These are phyloP conservation scores for Brienomyrus longianalis DNA, from an alignment of 2,113 vertebrate genomes.

Conservation along the genomic window DNA sequence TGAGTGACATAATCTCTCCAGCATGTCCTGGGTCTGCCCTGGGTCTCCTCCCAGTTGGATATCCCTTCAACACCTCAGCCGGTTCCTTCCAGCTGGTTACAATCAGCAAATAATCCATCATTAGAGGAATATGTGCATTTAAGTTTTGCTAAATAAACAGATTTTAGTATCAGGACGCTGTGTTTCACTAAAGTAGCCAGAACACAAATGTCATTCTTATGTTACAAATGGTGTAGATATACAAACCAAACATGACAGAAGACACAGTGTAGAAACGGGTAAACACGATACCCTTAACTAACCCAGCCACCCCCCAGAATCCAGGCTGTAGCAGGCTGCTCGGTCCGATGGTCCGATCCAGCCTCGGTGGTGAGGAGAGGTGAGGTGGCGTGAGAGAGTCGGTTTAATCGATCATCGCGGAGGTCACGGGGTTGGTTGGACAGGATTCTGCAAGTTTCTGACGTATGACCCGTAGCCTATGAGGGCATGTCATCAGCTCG, in stretches of 20 bases:
- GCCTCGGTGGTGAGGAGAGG: background rate
- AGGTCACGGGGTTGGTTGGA: background rate
- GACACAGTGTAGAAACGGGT: background rate
- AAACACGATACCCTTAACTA: background rate
- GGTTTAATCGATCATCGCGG: background rate
- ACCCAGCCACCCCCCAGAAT: background rate
- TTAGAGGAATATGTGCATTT: background rate
- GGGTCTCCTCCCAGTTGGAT: too few relatives aligned
- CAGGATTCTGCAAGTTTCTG: background rate
- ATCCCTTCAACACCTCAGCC: too few relatives aligned
- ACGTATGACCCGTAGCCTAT: background rate
- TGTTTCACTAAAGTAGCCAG: background rate
- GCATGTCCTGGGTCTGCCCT: too few relatives aligned
- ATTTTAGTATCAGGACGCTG: background rate
- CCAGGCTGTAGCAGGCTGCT: background rate
- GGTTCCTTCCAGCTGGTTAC: too few relatives aligned
- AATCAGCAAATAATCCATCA: too few relatives aligned
- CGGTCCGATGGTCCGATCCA: background rate
- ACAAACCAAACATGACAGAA: background rate
- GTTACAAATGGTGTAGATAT: background rate
- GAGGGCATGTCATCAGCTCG: background rate
- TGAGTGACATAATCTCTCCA: too few relatives aligned
- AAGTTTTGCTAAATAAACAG: background rate
- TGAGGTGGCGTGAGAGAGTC: background rate
- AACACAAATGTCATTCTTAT: background rate